Evolutionary conservation across 2,797 vertebrate species (phyloP), one percentile per base, ranked within the genome.

Genomic region (Hyperoplus lanceolatus): DNA sequence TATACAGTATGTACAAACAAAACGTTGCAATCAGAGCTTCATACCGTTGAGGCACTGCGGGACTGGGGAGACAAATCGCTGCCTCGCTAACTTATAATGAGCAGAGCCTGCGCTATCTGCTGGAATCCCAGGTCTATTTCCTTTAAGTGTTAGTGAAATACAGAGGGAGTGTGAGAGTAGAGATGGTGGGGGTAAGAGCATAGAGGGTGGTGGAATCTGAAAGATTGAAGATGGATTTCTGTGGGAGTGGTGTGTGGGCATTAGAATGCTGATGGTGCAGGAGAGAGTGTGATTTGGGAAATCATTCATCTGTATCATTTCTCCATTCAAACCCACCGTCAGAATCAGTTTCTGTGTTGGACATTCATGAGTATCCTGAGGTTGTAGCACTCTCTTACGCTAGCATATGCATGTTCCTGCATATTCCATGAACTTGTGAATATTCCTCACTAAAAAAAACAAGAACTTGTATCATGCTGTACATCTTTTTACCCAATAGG

Each of bases 231-330:
- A 92, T 91, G 87, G 90, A 93, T 92, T 90, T 90, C 83, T 89
- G 86, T 90, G 77, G 88, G 90, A 90, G 89, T 83, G 85, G 77
- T 94, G 90, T 89, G 90, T 91, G 90, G 90, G 92, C 87, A 89
- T 90, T 89, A 86, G 84, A 89, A 93, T 94, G 91, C 92, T 93
- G 93, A 92, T 92, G 81, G 90, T 91, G 93, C 92, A 91, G 83
- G 82, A 84, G 87, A 87, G 86, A 62, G 75, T 85, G 82, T 73
- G 77, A 86, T 89, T 87, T 77, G 89, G 91, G 92, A 92, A 93
- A 92, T 92, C 87, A 90, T 79, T 93, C 82, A 81, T 89, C 89
- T 93, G 84, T 88, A 90, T 90, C 86, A 87, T 83, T 85, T 79
- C 81, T 86, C 70, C 78, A 74, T 90, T 90, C 73, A 81, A 91